Conservation (phyloP, 2,888 invertebrate species). For the Cheilosia variabilis region DNA sequence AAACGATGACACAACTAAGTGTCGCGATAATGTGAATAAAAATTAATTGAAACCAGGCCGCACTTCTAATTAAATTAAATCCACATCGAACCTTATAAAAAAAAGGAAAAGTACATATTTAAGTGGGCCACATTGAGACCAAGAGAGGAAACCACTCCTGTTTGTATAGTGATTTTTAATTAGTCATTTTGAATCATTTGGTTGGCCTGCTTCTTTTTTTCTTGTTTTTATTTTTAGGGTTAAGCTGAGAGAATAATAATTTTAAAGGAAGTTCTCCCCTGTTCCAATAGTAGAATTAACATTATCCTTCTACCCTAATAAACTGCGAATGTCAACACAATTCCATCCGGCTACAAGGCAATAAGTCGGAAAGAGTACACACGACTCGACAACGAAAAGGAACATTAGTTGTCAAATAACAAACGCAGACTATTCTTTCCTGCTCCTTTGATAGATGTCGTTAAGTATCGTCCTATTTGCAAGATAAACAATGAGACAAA, state of each 20-base stretch:
- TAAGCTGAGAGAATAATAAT: neutral
- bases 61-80: slow-evolving; percentile 39
- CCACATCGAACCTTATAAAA: neutral
- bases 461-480: neutral
- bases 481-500: slow-evolving; percentile 2
- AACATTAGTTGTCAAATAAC: slow-evolving; percentile 15
- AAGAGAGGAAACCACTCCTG: too few relatives aligned
- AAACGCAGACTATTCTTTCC: neutral
- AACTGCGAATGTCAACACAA: slow-evolving; percentile 10
- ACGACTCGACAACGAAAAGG: neutral
- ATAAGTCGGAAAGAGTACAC: neutral
- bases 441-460: neutral
- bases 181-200: neutral
- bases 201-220: neutral
- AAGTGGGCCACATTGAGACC: neutral
- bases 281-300: neutral
- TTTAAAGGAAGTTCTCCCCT: neutral
- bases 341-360: slow-evolving; percentile 4
- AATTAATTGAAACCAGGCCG: slow-evolving; percentile 31
- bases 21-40: slow-evolving; percentile 22
- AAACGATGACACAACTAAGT: neutral
- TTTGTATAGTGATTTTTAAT: neutral
- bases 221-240: neutral
- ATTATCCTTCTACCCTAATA: neutral
- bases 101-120: slow-evolving; percentile 8